These are phyloP conservation scores for Hypocryptadius cinnamomeus DNA, from an alignment of 2,113 vertebrate genomes.

Conservation along the genomic window DNA sequence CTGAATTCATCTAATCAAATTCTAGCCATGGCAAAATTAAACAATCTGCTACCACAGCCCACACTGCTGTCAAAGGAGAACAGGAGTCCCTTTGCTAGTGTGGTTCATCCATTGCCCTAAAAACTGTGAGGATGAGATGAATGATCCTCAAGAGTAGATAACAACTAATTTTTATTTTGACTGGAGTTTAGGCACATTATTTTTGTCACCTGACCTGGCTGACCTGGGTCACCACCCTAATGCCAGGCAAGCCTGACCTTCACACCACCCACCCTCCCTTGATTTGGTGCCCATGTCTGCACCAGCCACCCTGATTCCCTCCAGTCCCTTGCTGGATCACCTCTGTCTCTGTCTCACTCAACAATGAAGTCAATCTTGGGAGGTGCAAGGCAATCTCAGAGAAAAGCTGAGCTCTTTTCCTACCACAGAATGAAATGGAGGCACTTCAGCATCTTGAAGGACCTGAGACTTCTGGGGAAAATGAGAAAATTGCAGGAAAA, in stretches of 20 bases:
- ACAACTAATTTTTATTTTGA: neutral
- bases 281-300: neutral
- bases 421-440: neutral
- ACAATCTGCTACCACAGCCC: neutral
- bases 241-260: neutral
- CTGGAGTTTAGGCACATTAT: neutral
- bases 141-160: neutral
- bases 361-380: neutral
- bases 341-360: neutral
- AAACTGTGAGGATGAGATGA: neutral
- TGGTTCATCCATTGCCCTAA: neutral
- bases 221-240: neutral
- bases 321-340: neutral
- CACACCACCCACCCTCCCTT: neutral
- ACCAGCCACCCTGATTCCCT: too few relatives aligned
- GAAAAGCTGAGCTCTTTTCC: neutral
- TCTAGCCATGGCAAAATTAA: neutral
- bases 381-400: neutral
- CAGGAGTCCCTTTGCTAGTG: neutral
- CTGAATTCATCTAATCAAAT: neutral
- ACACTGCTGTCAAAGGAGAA: neutral
- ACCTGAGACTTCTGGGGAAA: neutral
- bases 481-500: conserved; percentile 11
- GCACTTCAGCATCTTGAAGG: neutral
- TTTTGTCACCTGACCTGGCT: neutral